Evolutionary conservation across 2,797 vertebrate genomes (phyloP).

Genomic region (Gorsachius magnificus): DNA sequence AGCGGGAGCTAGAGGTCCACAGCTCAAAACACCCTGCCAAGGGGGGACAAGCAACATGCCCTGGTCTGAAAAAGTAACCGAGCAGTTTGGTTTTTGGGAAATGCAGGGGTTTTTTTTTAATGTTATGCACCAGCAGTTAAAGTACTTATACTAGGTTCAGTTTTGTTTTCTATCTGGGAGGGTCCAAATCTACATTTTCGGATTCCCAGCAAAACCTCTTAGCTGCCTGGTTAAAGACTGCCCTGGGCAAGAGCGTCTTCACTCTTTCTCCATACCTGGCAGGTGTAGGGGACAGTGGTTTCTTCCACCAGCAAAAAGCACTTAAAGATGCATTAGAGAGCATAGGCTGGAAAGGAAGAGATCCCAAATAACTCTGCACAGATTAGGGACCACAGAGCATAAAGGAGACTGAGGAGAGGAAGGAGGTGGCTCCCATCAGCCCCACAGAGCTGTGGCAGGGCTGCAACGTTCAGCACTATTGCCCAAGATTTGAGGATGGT

Average conservation of each 20-base stretch:
- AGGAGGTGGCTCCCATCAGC: background rate
- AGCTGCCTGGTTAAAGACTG: background rate
- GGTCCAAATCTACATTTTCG: background rate
- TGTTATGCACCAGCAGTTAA: background rate
- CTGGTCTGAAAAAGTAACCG: background rate
- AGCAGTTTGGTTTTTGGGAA: background rate
- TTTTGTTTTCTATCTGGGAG: background rate
- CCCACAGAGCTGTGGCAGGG: background rate
- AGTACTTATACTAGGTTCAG: background rate
- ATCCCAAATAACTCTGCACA: background rate
- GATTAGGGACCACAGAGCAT: background rate
- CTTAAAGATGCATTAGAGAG: background rate
- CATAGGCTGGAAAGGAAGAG: background rate
- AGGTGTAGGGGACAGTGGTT: background rate
- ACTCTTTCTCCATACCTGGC: background rate
- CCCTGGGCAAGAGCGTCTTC: background rate
- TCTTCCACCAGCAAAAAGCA: background rate
- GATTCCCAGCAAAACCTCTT: background rate
- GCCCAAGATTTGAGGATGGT: background rate
- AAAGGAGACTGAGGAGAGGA: background rate
- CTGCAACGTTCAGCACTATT: background rate
- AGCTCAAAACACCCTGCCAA: background rate
- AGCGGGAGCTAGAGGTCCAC: background rate
- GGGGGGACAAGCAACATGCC: background rate
- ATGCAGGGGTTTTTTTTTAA: background rate